These are phyloP conservation scores for Polypedilum pembai DNA, from an alignment of 1,140 invertebrate genomes.

Conservation along the genomic window DNA sequence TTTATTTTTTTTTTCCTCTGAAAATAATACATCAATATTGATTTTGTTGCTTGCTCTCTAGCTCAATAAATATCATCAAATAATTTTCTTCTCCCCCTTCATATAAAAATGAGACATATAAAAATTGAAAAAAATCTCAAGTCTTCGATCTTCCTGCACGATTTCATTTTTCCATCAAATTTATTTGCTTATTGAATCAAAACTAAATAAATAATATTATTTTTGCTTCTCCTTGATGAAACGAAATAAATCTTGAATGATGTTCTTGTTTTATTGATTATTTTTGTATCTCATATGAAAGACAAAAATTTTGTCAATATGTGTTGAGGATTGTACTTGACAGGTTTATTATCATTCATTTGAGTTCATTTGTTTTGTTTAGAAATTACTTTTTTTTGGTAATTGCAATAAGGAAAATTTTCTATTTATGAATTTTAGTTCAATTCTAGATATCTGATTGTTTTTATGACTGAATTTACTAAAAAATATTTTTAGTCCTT, in stretches of 20 bases:
- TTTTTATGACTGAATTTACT: no score
- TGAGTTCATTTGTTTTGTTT: no score
- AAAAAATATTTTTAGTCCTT: no score
- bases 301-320: no score
- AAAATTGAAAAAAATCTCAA: constrained; percentile 4
- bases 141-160: constrained; percentile 1
- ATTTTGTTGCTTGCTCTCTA: neutral
- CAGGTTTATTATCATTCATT: no score
- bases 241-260: constrained; percentile 3
- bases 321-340: no score
- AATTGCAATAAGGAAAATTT: no score
- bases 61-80: neutral
- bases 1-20: neutral
- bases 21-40: neutral
- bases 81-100: neutral
- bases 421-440: no score
- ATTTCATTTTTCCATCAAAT: constrained; percentile 28
- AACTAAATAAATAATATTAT: constrained; percentile 23
- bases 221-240: neutral
- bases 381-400: no score
- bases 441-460: no score
- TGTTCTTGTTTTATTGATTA: neutral
- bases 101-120: neutral
- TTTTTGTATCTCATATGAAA: neutral
- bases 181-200: constrained; percentile 27